Percentiles rank a stretch among this genome's conserved stretches.
Evolutionary conservation across 2,888 invertebrate genomes (phyloP).

Genomic region (Bibio marci): DNA sequence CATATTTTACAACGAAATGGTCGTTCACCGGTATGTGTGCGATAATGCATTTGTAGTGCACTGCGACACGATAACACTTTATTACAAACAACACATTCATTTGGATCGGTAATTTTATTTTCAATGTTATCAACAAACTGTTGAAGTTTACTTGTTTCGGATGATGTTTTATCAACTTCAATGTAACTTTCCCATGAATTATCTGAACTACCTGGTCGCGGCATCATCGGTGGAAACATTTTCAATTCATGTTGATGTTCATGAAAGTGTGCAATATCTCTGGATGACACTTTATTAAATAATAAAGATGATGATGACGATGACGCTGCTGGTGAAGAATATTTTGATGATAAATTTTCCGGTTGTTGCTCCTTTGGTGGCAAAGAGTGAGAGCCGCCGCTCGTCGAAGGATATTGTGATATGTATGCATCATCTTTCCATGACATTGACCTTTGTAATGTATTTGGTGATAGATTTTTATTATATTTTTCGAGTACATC

Average conservation of each 20-base stretch:
- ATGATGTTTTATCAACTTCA: constrained; percentile 70
- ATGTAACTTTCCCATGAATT: constrained; percentile 97
- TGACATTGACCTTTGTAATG: too few relatives aligned
- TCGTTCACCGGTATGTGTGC: constrained; percentile 32
- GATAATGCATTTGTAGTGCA: constrained; percentile 94
- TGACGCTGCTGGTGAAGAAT: constrained; percentile 1
- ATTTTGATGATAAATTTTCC: constrained; percentile 5
- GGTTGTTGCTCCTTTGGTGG: constrained; percentile 4
- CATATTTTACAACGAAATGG: constrained; percentile 97
- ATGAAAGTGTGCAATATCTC: constrained; percentile 1
- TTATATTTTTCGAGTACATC: too few relatives aligned
- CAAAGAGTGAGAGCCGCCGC: too few relatives aligned
- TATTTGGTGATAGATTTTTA: too few relatives aligned
- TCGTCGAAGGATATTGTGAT: too few relatives aligned
- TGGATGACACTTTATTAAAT: too few relatives aligned
- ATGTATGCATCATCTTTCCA: too few relatives aligned
- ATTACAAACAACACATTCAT: constrained; percentile 96
- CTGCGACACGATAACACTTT: constrained; percentile 92
- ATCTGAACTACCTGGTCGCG: constrained; percentile 80
- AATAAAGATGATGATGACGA: constrained; percentile 1
- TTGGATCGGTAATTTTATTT: constrained; percentile 89
- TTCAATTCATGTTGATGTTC: constrained; percentile 4
- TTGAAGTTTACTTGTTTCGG: constrained; percentile 92
- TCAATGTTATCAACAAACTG: constrained; percentile 94
- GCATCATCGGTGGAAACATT: constrained; percentile 23